phyloP scores from a whole-genome alignment of 1,140 invertebrate genomes.

The Procambarus virginalis region DNA sequence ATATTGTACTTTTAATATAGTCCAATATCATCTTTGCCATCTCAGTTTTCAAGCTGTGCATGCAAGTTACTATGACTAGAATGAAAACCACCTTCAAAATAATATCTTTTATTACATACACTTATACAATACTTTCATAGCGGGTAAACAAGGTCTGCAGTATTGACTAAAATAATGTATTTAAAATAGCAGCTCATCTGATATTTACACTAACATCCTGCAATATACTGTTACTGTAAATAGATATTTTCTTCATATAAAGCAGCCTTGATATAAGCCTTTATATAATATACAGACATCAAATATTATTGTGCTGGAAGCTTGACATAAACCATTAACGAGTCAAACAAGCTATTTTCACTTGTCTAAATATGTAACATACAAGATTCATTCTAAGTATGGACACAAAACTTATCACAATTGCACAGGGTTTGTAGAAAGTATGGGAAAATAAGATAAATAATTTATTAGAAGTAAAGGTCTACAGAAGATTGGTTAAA shows the following conservation, averaged over 20 bases:
- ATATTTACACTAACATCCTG: constrained; percentile 58
- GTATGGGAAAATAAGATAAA: constrained; percentile 43
- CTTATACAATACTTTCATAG: constrained; percentile 46
- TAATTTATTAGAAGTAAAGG: constrained; percentile 40
- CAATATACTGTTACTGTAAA: constrained; percentile 52
- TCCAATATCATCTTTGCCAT: too few relatives aligned
- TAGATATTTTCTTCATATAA: constrained; percentile 50
- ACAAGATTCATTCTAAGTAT: constrained; percentile 44
- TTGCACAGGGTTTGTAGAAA: constrained; percentile 54
- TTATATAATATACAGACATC: constrained; percentile 34
- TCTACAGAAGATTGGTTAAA: constrained; percentile 75
- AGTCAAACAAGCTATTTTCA: constrained; percentile 36
- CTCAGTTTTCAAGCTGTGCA: too few relatives aligned
- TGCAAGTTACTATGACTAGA: too few relatives aligned
- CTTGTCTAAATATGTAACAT: constrained; percentile 29
- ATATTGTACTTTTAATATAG: too few relatives aligned
- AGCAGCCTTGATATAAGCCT: constrained; percentile 47
- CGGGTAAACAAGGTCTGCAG: constrained; percentile 40
- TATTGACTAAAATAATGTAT: constrained; percentile 63
- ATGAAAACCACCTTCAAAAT: neutral
- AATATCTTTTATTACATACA: constrained; percentile 37
- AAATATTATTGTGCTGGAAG: constrained; percentile 28
- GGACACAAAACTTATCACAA: constrained; percentile 50
- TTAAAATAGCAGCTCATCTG: constrained; percentile 62
- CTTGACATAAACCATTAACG: constrained; percentile 46